Evolutionary conservation across 2,888 invertebrate genomes (phyloP), one percentile per base, ranked within the genome.

Genomic region (Napeogenes inachia): DNA sequence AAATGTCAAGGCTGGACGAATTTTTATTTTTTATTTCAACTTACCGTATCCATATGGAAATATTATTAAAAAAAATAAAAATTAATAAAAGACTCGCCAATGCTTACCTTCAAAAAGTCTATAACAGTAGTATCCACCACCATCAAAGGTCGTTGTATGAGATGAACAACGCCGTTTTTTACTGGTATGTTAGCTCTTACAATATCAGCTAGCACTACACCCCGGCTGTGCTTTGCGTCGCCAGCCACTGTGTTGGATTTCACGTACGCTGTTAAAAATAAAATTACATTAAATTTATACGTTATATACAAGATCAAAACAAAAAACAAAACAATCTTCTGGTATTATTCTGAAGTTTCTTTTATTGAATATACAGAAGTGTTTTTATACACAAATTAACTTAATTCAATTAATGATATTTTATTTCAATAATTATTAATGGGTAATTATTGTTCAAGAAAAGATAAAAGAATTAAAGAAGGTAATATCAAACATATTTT

Each of bases 181-280:
- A 98, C 96, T 0, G 98, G 97, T 70, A 98, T 97, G 83, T 98
- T 98, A 45, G 95, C 95, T 78, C 94, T 93, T 8, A 97, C 94
- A 67, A 98, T 96, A 83, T 97, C 96, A 1, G 97, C 96, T 68
- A 97, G 85, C 1, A 98, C 97, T 3, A 96, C 96, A 10, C 97
- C 97, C 59, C 94, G 92, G 13, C 94, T 92, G 81, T 97, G 96
- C 71, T 93, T 94, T 2, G 93, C 89, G 76, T 96, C 96, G 3
- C 95, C 95, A 53, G 94, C 89, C 50, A 95, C 89, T 2, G 96
- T 97, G 80, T 97, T 95, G 32, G 96, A 97, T 81, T 96, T 95
- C 13, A 96, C 96, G 82, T 95, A 96, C 77, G 94, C 97, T 96
- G 85, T 68, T 54, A 4, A 42, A 54, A 42, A 60, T 30, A 60